phyloP scores from a whole-genome alignment of 1,140 invertebrate species.

The Cotesia glomerata region DNA sequence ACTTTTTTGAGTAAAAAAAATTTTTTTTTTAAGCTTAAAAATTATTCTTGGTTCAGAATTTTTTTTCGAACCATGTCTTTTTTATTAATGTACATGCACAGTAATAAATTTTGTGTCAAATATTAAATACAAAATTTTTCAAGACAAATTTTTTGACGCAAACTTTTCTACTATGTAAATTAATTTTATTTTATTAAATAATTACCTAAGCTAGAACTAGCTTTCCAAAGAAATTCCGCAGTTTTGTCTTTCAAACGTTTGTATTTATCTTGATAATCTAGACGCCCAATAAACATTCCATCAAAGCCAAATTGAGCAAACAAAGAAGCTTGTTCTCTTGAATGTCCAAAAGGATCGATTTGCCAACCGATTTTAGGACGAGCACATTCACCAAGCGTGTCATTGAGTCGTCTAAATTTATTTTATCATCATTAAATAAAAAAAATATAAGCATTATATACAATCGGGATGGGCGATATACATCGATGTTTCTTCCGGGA shows the following conservation, averaged over 20 bases:
- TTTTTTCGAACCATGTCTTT: too few relatives aligned
- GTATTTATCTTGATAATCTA: constrained; percentile 87
- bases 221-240: constrained; percentile 88
- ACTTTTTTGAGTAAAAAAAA: too few relatives aligned
- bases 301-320: constrained; percentile 86
- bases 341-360: constrained; percentile 94
- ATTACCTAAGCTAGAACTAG: constrained; percentile 71
- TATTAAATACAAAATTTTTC: too few relatives aligned
- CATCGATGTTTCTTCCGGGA: too few relatives aligned
- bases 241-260: constrained; percentile 68
- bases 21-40: too few relatives aligned
- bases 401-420: constrained; percentile 69
- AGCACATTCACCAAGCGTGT: constrained; percentile 84
- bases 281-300: constrained; percentile 85
- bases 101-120: too few relatives aligned
- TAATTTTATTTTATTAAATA: constrained; percentile 5
- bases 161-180: too few relatives aligned
- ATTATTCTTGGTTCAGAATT: too few relatives aligned
- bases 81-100: too few relatives aligned
- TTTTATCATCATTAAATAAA: background rate
- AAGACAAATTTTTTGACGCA: too few relatives aligned
- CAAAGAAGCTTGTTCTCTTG: constrained; percentile 84
- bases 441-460: too few relatives aligned
- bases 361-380: constrained; percentile 87
- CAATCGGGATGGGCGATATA: too few relatives aligned